Conservation (phyloP, 2,797 vertebrate genomes). For the Epinephelus coioides region DNA sequence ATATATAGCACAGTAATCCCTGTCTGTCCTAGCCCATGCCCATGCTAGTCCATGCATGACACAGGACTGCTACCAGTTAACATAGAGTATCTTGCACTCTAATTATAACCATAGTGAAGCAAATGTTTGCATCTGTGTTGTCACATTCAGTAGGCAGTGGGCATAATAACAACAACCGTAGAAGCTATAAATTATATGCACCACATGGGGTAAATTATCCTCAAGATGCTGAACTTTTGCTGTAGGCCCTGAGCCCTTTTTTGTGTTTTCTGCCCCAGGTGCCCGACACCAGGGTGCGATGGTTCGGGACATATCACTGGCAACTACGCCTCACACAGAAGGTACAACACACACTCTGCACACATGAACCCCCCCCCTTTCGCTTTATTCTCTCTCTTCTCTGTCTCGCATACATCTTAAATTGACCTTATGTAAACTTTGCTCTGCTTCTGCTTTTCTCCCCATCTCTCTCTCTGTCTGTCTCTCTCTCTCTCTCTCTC, state of each 20-base stretch:
- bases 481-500: background rate
- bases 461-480: background rate
- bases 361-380: background rate
- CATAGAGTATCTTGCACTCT: background rate
- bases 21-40: background rate
- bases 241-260: conserved; percentile 78
- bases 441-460: background rate
- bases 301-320: conserved; percentile 99
- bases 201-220: background rate
- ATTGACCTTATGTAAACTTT: background rate
- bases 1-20: background rate
- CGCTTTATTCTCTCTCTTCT: background rate
- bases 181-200: no score
- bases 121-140: background rate
- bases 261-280: conserved; percentile 90
- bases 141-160: background rate
- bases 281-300: conserved; percentile 98
- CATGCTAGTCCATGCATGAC: no score
- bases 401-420: background rate
- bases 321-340: conserved; percentile 99
- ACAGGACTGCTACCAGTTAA: background rate
- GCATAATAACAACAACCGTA: no score
- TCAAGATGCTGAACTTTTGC: conserved; percentile 20
- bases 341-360: conserved; percentile 83
- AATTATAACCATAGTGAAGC: background rate